Base-by-base conservation (phyloP, 1,140 invertebrate genomes). In the Tetramorium parvispinum region DNA sequence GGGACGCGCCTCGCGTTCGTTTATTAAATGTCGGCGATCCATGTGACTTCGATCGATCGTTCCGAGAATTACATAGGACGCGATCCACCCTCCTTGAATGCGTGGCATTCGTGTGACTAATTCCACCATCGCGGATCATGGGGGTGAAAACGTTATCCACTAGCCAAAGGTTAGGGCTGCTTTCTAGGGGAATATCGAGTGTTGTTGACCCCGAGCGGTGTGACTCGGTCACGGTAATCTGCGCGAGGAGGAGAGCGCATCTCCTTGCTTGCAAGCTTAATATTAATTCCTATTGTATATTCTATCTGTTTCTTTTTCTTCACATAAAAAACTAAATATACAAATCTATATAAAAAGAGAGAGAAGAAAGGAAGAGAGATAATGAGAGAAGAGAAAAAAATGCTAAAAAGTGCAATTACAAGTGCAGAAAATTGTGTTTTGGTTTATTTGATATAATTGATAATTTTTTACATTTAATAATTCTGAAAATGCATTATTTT, bases 41-140 rank as follows among this genome's bases (percentile, higher is more conserved):
- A 59, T 57, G 37, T 8, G 37, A 46, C n/a, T 40, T 13, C 53
- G 68, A 83, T 83, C 68, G 27, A 83, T 73, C 66, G 78, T 82
- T 71, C 16, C 37, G 18, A 57, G 40, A 71, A 32, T 43, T 40
- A 40, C 21, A 8, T 5, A 21, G 18, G 11, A 3, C 1, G 24
- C 7, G 27, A 79, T 53, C n/a, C 16, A 46, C 40, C 59, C 16
- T 32, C 27, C 1, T 68, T 8, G 46, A 46, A 32, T 32, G 24
- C 11, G 13, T 32, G 18, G 11, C 27, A 71, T 55, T 71, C 24
- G 27, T 43, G 43, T n/a, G 16, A 6, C 8, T 78, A 3, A 16
- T 43, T 43, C 16, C 37, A 8, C 13, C n/a, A 4, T 61, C 61
- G 21, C 7, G 0, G 2, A 7, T 32, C 10, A 46, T n/a, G 2